Conservation (phyloP, 2,888 invertebrate species). For the Melieria omissa region DNA sequence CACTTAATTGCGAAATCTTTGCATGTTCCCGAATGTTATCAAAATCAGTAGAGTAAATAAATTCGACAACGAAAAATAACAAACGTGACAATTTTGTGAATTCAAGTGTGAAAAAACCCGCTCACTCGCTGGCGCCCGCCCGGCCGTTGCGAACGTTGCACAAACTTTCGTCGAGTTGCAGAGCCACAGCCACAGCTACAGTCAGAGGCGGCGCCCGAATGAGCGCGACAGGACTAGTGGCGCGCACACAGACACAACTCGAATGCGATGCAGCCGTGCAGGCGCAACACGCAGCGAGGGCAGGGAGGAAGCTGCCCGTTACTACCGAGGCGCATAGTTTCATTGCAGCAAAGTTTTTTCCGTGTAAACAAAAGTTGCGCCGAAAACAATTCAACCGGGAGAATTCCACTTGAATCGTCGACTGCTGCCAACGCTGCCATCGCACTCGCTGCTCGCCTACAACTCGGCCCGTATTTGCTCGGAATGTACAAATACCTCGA, state of each 20-base stretch:
- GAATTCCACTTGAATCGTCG: slow-evolving; percentile 42
- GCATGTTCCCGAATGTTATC: slow-evolving; percentile 63
- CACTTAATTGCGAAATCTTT: slow-evolving; percentile 55
- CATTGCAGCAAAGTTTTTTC: slow-evolving; percentile 42
- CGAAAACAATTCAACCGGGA: slow-evolving; percentile 52
- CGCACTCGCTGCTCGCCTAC: too few relatives aligned
- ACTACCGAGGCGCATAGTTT: slow-evolving; percentile 24
- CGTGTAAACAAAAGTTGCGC: slow-evolving; percentile 58
- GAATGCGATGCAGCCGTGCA: neutral
- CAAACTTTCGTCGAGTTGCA: too few relatives aligned
- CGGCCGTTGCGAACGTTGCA: too few relatives aligned
- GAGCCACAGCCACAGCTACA: too few relatives aligned
- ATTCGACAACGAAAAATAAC: slow-evolving; percentile 56
- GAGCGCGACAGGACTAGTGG: slow-evolving; percentile 20
- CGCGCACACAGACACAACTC: slow-evolving; percentile 23
- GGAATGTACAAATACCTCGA: too few relatives aligned
- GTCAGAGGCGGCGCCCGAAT: too few relatives aligned
- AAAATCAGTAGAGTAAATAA: slow-evolving; percentile 65
- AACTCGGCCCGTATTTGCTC: too few relatives aligned
- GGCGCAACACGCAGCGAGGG: slow-evolving; percentile 2
- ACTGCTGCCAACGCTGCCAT: too few relatives aligned
- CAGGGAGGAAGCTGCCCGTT: neutral
- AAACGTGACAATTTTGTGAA: slow-evolving; percentile 65
- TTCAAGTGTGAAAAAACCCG: slow-evolving; percentile 52
- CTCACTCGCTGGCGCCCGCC: neutral